Base-by-base conservation (phyloP, 2,888 invertebrate species). In the Lathronympha strigana region DNA sequence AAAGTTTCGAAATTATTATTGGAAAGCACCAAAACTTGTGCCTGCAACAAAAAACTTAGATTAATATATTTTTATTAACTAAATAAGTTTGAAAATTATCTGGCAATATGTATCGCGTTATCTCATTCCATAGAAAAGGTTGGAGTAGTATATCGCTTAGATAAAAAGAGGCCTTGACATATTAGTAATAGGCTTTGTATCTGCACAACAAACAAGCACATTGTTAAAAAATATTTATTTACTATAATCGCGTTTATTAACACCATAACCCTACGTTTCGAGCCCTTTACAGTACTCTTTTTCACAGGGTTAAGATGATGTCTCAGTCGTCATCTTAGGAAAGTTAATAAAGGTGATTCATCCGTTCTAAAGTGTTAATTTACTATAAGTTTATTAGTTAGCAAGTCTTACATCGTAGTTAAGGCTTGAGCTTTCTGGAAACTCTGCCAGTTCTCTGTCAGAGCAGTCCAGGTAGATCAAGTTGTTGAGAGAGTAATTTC, bases 11-110 rank as follows among this genome's bases (percentile, higher is more conserved):
- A 93, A 47, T 88, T 82, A 78, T 96, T 96, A 72, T 92, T 90
- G 0, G 95, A 94, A 50, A 96, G 79, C 71, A 95, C 93, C 73
- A 96, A 76, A 13, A 93, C 91, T 75, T 94, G 93, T 36, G 94
- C 93, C 95, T 95, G 88, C 73, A 91, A 92, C 72, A 63, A 70
- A 67, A 62, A 68, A 61, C 57, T 31, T 17, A 17, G 3, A 51
- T 15, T 11, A 6, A 61, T 15, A 51, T 17, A 19, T 17, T 23
- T 15, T 47, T 17, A 19, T 17, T 23, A 8, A 9, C 31, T 8
- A 38, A 43, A 21, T 1, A 3, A 4, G 43, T 38, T 15, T 15
- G 38, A 2, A 38, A 38, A 15, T 15, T 38, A 38, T 38, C 28
- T 28, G 28, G n/a, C n/a, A n/a, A n/a, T n/a, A n/a, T n/a, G n/a